Conservation (phyloP, 2,888 invertebrate species). For the Chorisops tibialis region DNA sequence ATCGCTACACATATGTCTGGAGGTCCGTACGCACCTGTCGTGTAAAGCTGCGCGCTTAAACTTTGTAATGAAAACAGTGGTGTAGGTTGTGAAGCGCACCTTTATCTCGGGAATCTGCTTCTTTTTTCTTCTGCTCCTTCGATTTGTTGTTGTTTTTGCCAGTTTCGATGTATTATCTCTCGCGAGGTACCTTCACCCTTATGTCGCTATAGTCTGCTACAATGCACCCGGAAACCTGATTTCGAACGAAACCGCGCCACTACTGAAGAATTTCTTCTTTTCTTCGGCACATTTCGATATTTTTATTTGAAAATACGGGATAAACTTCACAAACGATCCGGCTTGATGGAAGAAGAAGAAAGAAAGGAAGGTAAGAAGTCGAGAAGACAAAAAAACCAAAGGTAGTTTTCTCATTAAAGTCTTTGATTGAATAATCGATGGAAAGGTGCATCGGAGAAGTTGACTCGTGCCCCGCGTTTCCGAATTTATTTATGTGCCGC, state of each 20-base stretch:
- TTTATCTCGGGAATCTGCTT: constrained; percentile 24
- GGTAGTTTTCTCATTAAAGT: constrained; percentile 12
- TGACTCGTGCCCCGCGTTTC: constrained; percentile 9
- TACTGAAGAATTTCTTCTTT: too few relatives aligned
- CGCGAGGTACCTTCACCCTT: constrained; percentile 17
- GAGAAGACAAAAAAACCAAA: background rate
- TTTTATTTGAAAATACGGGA: too few relatives aligned
- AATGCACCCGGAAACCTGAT: constrained; percentile 19
- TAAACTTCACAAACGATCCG: too few relatives aligned
- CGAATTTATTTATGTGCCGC: background rate
- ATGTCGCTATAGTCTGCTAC: background rate
- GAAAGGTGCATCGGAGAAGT: constrained; percentile 20
- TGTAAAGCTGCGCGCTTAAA: constrained; percentile 30
- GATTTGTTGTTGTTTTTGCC: background rate
- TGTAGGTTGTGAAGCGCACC: constrained; percentile 17
- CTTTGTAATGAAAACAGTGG: constrained; percentile 22
- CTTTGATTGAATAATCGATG: constrained; percentile 20
- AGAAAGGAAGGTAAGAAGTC: background rate
- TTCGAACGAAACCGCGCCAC: background rate
- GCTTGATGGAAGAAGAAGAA: too few relatives aligned
- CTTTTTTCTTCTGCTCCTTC: background rate
- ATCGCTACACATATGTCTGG: too few relatives aligned
- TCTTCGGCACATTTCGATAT: too few relatives aligned
- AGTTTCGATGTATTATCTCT: background rate
- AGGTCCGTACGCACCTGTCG: constrained; percentile 30